phyloP scores from a whole-genome alignment of 2,888 invertebrate species.

The Cataglyphis livida region DNA sequence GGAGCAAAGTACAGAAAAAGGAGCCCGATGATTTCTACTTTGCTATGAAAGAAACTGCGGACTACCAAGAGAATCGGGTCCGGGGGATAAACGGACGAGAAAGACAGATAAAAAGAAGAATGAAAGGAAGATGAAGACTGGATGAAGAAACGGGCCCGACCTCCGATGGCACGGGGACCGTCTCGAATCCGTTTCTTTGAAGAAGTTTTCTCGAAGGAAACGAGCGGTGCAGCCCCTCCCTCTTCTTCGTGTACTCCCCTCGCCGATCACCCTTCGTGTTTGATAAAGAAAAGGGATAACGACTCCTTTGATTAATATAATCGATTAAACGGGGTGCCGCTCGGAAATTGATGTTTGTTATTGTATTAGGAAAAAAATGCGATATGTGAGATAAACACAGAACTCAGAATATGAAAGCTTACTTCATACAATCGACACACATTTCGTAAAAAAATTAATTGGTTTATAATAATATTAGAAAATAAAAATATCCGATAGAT shows the following conservation, averaged over 20 bases:
- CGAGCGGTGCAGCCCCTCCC: conserved; percentile 50
- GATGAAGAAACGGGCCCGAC: conserved; percentile 68
- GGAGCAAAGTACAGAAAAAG: conserved; percentile 67
- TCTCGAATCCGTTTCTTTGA: conserved; percentile 77
- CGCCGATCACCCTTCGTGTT: conserved; percentile 22
- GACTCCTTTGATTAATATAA: conserved; percentile 26
- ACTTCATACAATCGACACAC: neutral
- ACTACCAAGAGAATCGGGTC: conserved; percentile 36
- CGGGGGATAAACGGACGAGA: conserved; percentile 62
- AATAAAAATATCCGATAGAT: neutral
- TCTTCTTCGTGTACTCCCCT: conserved; percentile 49
- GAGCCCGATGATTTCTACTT: conserved; percentile 78
- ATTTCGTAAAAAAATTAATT: neutral
- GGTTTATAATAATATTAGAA: neutral
- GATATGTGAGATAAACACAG: neutral
- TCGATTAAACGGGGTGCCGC: neutral
- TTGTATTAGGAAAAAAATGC: neutral
- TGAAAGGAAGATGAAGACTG: conserved; percentile 61
- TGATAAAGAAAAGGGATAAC: conserved; percentile 19
- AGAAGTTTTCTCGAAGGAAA: conserved; percentile 64
- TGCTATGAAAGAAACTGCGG: conserved; percentile 67
- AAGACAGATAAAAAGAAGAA: conserved; percentile 58
- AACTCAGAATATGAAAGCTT: neutral
- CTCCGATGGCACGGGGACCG: conserved; percentile 76
- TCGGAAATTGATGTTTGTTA: neutral